These are phyloP conservation scores for Acleris holmiana DNA, from an alignment of 2,888 invertebrate genomes.

Conservation along the genomic window DNA sequence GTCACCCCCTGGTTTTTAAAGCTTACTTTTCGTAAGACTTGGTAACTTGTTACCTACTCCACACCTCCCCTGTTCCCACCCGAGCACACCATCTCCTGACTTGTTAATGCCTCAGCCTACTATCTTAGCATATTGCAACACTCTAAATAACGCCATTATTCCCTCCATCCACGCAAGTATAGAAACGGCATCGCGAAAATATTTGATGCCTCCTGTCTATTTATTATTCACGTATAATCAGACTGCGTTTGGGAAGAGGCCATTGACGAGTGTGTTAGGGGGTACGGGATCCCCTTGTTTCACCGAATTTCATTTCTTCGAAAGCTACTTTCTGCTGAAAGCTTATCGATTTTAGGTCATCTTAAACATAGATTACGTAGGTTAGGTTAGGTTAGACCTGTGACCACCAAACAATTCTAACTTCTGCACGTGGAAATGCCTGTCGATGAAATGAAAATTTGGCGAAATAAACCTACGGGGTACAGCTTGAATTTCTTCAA, in stretches of 20 bases:
- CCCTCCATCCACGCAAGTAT: constrained; percentile 61
- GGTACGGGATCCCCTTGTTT: too few relatives aligned
- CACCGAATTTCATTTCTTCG: too few relatives aligned
- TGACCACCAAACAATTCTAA: too few relatives aligned
- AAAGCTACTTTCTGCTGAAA: too few relatives aligned
- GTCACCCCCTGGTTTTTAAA: too few relatives aligned
- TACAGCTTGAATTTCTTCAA: too few relatives aligned
- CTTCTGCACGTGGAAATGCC: too few relatives aligned
- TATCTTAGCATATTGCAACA: constrained; percentile 84
- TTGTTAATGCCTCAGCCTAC: constrained; percentile 82
- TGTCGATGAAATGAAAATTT: too few relatives aligned
- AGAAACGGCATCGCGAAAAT: constrained; percentile 76
- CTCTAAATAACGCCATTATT: constrained; percentile 82
- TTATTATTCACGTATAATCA: constrained; percentile 81
- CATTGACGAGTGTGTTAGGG: constrained; percentile 12
- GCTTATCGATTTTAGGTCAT: too few relatives aligned
- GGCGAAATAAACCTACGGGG: too few relatives aligned
- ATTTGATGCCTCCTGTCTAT: constrained; percentile 80
- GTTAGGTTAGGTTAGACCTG: too few relatives aligned
- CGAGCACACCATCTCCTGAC: constrained; percentile 79
- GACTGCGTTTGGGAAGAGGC: constrained; percentile 25
- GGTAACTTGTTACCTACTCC: constrained; percentile 47
- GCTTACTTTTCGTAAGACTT: neutral
- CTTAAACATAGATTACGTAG: too few relatives aligned
- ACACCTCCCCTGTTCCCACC: constrained; percentile 45